Conservation (phyloP, 1,140 invertebrate genomes). For the Calephelis virginiensis region DNA sequence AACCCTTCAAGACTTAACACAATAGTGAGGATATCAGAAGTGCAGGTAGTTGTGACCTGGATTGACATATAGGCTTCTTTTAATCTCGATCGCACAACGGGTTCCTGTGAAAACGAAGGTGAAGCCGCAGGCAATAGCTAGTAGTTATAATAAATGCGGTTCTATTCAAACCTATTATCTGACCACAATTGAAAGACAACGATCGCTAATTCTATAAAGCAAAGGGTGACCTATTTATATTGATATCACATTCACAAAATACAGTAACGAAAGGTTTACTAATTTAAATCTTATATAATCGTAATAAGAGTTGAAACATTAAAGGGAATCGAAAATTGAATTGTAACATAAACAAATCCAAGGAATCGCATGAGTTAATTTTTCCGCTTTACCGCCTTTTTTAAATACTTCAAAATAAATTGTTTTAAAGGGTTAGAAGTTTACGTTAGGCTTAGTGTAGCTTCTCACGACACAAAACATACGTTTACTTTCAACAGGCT, state of each 20-base stretch:
- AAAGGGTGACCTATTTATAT: constrained; percentile 56
- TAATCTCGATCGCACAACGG: too few species aligned
- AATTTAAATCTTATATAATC: constrained; percentile 28
- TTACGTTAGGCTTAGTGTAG: constrained; percentile 41
- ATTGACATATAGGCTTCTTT: too few species aligned
- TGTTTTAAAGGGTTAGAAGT: constrained; percentile 36
- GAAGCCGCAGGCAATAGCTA: too few species aligned
- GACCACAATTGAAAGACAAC: constrained; percentile 71
- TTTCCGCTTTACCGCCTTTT: constrained; percentile 65
- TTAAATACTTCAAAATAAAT: constrained; percentile 50
- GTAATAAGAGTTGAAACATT: constrained; percentile 21
- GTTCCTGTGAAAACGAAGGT: too few species aligned
- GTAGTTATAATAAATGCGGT: constrained; percentile 25
- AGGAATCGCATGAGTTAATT: constrained; percentile 71
- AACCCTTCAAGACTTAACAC: too few species aligned
- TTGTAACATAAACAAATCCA: constrained; percentile 48
- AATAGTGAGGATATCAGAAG: too few species aligned
- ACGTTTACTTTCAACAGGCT: background rate
- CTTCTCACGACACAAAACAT: constrained; percentile 54
- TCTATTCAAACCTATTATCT: constrained; percentile 57
- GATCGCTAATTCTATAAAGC: constrained; percentile 64
- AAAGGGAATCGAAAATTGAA: constrained; percentile 25
- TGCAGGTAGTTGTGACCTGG: too few species aligned
- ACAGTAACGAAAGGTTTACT: constrained; percentile 5
- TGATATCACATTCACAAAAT: constrained; percentile 23